These are phyloP conservation scores for Rhineura floridana DNA, from an alignment of 2,113 vertebrate species.

Conservation along the genomic window DNA sequence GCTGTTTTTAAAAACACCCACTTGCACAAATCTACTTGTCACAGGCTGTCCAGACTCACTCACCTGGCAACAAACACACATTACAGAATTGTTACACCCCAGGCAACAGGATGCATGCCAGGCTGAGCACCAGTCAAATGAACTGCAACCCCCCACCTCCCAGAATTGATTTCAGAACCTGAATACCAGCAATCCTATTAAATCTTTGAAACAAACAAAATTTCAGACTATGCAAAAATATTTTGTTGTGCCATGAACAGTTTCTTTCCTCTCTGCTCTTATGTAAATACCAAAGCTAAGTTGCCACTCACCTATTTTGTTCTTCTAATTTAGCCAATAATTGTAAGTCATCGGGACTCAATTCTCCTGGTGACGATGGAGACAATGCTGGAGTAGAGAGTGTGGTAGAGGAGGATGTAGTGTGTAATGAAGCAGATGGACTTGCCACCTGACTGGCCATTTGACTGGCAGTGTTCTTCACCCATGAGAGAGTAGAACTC, in stretches of 20 bases:
- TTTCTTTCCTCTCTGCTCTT: not conserved
- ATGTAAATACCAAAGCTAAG: not conserved
- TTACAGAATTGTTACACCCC: not conserved
- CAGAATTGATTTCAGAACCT: not conserved
- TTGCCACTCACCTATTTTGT: slow-evolving; percentile 89
- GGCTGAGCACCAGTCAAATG: not conserved
- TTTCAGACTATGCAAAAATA: not conserved
- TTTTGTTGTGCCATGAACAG: not conserved
- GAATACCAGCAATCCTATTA: not conserved
- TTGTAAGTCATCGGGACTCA: slow-evolving; percentile 94
- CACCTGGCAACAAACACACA: not conserved
- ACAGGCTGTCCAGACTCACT: not conserved
- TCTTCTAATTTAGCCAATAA: slow-evolving; percentile 95
- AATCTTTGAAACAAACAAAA: not conserved
- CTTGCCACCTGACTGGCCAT: slow-evolving; percentile 99
- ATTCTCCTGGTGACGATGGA: slow-evolving; percentile 84
- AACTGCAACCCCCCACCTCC: not conserved
- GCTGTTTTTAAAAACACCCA: not conserved
- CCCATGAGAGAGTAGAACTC: slow-evolving; percentile 99
- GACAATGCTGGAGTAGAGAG: slow-evolving; percentile 87
- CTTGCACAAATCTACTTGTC: not conserved
- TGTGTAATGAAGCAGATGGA: slow-evolving; percentile 89
- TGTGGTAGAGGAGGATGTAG: slow-evolving; percentile 87
- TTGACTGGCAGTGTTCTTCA: slow-evolving; percentile 99
- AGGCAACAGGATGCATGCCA: not conserved